These are phyloP conservation scores for Gadus macrocephalus DNA, from an alignment of 2,113 vertebrate species.

Conservation along the genomic window DNA sequence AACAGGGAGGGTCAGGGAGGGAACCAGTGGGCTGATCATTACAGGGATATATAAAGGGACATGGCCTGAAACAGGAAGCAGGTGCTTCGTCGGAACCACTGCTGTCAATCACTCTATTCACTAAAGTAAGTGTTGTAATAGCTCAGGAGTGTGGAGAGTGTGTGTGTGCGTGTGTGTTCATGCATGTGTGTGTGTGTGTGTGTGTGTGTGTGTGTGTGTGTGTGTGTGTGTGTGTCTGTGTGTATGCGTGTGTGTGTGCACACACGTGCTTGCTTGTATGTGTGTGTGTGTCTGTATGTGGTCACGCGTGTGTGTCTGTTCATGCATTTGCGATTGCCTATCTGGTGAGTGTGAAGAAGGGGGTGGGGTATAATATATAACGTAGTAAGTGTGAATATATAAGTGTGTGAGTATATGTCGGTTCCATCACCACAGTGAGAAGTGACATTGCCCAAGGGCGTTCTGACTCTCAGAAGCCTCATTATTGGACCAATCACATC, in stretches of 20 bases:
- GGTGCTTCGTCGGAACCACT: conserved; percentile 49
- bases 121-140: conserved; percentile 18
- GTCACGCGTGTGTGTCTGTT: not conserved
- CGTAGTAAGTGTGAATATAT: no score
- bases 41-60: not conserved
- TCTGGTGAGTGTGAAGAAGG: not conserved
- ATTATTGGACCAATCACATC: conserved; percentile 4
- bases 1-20: conserved; percentile 48
- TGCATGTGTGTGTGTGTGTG: no score
- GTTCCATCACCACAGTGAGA: conserved; percentile 24
- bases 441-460: conserved; percentile 40
- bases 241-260: conserved; percentile 12
- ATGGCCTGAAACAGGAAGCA: no score
- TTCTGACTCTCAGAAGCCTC: not conserved
- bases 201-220: not conserved
- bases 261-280: no score
- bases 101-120: conserved; percentile 20
- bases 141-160: conserved; percentile 5
- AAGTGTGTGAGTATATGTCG: no score
- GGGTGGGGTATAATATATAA: not conserved
- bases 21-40: not conserved
- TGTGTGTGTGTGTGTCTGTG: conserved; percentile 12
- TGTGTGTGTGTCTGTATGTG: not conserved
- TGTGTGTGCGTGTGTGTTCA: no score
- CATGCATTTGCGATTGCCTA: no score